These are phyloP conservation scores for Chrysopa pallens DNA, from an alignment of 1,140 invertebrate genomes.

Conservation along the genomic window DNA sequence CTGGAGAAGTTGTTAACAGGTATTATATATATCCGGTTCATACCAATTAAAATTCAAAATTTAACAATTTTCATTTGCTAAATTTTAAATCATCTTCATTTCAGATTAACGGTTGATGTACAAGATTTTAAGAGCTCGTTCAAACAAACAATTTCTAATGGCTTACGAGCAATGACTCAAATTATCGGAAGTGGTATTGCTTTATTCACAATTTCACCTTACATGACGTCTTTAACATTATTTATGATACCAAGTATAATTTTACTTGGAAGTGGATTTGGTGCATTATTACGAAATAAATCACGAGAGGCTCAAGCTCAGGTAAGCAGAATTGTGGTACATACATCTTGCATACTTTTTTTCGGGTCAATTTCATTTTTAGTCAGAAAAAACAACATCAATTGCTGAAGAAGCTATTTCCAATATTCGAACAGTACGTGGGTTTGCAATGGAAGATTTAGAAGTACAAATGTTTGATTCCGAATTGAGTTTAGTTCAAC, in stretches of 20 bases:
- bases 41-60: too few relatives aligned
- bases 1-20: conserved; percentile 81
- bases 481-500: conserved; percentile 53
- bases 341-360: neutral
- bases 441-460: conserved; percentile 80
- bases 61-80: neutral
- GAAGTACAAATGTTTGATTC: conserved; percentile 57
- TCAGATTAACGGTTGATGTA: conserved; percentile 73
- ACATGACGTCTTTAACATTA: conserved; percentile 66
- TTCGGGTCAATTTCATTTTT: conserved; percentile 8
- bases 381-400: conserved; percentile 66
- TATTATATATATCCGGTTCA: conserved; percentile 17
- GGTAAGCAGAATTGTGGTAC: conserved; percentile 27
- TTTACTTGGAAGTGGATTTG: conserved; percentile 54
- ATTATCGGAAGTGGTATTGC: conserved; percentile 63
- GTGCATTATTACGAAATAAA: conserved; percentile 46
- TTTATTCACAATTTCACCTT: conserved; percentile 67
- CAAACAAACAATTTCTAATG: conserved; percentile 79
- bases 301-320: conserved; percentile 63
- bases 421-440: conserved; percentile 79
- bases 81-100: conserved; percentile 15
- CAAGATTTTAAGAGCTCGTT: conserved; percentile 96
- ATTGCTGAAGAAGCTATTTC: conserved; percentile 84
- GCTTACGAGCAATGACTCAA: conserved; percentile 67
- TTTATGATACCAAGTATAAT: conserved; percentile 71